phyloP scores from a whole-genome alignment of 2,113 vertebrate species.

The Macheiramphus alcinus region DNA sequence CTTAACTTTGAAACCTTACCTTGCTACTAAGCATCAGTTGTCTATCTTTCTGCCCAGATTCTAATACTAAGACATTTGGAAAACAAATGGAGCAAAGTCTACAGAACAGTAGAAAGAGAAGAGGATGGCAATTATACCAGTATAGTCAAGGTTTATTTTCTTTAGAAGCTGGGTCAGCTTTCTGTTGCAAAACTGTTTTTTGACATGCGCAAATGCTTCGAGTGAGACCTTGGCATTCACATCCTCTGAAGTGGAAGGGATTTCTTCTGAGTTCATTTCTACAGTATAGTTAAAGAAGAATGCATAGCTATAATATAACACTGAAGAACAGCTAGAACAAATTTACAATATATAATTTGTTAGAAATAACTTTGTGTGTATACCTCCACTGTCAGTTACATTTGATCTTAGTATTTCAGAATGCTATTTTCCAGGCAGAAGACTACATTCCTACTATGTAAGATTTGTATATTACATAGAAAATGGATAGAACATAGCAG shows the following conservation, averaged over 20 bases:
- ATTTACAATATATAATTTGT: not conserved
- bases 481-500: not conserved
- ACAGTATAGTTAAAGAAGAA: not conserved
- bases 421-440: not conserved
- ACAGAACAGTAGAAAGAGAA: not conserved
- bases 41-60: not conserved
- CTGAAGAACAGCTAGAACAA: not conserved
- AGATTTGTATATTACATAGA: not conserved
- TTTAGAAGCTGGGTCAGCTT: not conserved
- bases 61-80: not conserved
- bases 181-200: not conserved
- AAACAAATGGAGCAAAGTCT: not conserved
- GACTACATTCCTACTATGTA: not conserved
- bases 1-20: not conserved
- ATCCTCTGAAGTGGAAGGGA: not conserved
- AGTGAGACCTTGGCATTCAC: not conserved
- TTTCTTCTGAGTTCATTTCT: not conserved
- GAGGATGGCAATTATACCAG: not conserved
- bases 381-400: not conserved
- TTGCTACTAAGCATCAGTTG: not conserved
- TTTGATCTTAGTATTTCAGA: not conserved
- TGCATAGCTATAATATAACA: not conserved
- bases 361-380: not conserved
- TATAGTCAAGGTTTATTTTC: not conserved
- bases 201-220: not conserved